Conservation (phyloP, 2,888 invertebrate species). For the Odontothrips loti region DNA sequence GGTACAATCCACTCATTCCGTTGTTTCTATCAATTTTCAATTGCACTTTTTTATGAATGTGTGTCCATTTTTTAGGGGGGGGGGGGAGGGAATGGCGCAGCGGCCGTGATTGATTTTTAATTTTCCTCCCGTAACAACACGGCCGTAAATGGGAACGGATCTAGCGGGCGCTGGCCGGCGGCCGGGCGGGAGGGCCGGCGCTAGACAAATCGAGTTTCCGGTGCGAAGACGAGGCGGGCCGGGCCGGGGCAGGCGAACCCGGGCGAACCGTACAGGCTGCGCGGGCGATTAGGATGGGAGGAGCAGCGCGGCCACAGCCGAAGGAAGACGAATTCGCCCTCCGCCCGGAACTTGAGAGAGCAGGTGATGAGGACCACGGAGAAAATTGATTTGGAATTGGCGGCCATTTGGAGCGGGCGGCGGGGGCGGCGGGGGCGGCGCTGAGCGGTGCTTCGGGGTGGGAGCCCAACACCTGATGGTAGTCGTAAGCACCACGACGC, state of each 20-base stretch:
- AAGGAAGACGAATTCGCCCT: conserved; percentile 20
- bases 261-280: background rate
- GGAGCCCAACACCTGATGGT: background rate
- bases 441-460: background rate
- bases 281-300: background rate
- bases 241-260: background rate
- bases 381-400: conserved; percentile 26
- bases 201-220: conserved; percentile 25
- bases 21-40: conserved; percentile 33
- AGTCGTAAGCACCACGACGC: too few species aligned
- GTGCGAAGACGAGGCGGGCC: background rate
- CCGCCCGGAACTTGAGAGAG: conserved; percentile 11
- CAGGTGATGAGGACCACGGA: conserved; percentile 19
- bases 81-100: background rate
- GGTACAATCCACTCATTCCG: conserved; percentile 13
- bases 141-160: too few species aligned
- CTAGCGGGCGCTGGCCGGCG: background rate
- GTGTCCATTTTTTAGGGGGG: too few species aligned
- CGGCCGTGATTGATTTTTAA: background rate
- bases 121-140: too few species aligned
- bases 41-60: too few species aligned
- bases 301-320: background rate
- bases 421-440: background rate
- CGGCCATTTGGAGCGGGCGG: conserved; percentile 7
- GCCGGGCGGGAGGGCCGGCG: conserved; percentile 9